These are phyloP conservation scores for Orycteropus afer DNA, from an alignment of 2,113 vertebrate species.

Conservation along the genomic window DNA sequence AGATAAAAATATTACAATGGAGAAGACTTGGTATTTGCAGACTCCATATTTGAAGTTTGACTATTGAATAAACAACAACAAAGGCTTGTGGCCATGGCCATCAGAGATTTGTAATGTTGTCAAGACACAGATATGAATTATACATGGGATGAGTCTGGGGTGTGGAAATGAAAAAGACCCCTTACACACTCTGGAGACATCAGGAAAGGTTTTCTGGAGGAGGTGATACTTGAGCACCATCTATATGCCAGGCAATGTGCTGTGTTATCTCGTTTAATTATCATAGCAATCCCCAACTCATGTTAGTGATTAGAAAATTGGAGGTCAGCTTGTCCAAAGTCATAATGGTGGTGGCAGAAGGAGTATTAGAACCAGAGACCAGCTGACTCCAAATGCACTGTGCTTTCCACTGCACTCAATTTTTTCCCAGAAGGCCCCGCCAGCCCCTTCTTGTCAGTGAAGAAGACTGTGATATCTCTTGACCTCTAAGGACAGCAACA, in stretches of 20 bases:
- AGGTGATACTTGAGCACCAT: not conserved
- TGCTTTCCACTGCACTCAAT: not conserved
- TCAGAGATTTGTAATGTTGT: not conserved
- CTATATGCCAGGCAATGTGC: not conserved
- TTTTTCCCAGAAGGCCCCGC: not conserved
- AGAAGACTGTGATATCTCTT: not conserved
- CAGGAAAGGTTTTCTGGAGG: not conserved
- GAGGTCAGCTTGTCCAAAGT: not conserved
- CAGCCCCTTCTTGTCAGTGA: not conserved
- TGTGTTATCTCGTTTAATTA: not conserved
- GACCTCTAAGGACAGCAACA: not conserved
- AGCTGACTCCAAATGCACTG: not conserved
- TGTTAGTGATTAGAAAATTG: conserved; percentile 9
- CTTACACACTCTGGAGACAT: not conserved
- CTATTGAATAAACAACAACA: not conserved
- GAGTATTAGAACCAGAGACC: not conserved
- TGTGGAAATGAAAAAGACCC: not conserved
- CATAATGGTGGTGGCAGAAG: not conserved
- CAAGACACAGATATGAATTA: not conserved
- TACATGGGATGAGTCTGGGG: not conserved
- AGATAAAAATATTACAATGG: not conserved
- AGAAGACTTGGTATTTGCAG: not conserved
- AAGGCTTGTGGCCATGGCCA: not conserved
- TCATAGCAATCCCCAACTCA: not conserved
- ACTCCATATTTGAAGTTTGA: not conserved